Evolutionary conservation across 2,888 invertebrate species (phyloP), one percentile per base, ranked within the genome.

Genomic region (Drosophila dives): DNA sequence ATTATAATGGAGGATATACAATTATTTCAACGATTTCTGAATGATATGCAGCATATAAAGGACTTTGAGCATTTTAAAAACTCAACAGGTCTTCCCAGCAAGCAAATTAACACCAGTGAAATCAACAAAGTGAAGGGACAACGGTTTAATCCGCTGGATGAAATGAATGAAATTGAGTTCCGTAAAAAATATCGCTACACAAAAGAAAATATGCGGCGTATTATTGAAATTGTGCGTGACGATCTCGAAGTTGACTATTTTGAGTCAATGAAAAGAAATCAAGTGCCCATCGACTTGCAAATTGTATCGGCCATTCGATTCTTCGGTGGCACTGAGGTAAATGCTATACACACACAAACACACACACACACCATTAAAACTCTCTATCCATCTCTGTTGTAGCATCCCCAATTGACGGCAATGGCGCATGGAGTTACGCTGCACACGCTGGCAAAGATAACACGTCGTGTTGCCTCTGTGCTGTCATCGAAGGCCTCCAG

Each of bases 281-380:
- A 91, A 61, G 91, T 91, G 6, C 91, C 91, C 1, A 75, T 91
- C 6, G 91, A 92, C 10, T 62, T 89, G 53, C 91, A 91, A 76
- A 88, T 91, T 50, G 64, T 91, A 75, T 72, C 91, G 0, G 91
- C 91, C 0, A 78, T 91, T 45, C 75, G 91, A 0, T 80, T 83
- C 54, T 91, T 91, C 80, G 91, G 91, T 4, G 82, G 83, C 15
- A 91, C 86, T 12, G 91, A 91, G 86, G 91, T 92, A 77, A 50
- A 55, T n/a, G 1, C 8, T 20, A 20, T 15, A 15, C 15, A 20
- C 45, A 8, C 1, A 23, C 20, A 7, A 10, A 11, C 12, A 23
- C 23, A 40, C 8, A 49, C 36, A 62, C 7, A 54, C 11, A 53
- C 32, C 20, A 45, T 4, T 33, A 48, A 33, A 12, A 17, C 17